Base-by-base conservation (phyloP, 1,140 invertebrate species). In the Drosophila sulfurigaster region DNA sequence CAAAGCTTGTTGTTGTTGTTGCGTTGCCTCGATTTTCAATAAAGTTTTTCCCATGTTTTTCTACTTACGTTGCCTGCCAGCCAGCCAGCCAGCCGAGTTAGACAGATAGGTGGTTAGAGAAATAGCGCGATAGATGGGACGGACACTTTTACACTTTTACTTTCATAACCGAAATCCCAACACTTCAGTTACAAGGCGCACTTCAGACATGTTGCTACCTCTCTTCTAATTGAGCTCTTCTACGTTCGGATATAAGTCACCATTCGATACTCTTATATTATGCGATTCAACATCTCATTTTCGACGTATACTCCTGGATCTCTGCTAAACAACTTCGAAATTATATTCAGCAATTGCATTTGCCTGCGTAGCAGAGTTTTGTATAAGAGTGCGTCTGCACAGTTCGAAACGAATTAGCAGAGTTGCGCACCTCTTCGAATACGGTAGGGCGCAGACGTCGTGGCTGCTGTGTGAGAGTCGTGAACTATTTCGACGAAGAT, bases 101-200 rank as follows among this genome's bases (percentile, higher is more conserved):
- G 8, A 15, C 0, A n/a, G 5, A 35, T 32, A 56, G 30, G 30
- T 6, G 13, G 30, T 13, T 32, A 57, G 54, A 43, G 15, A 11
- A 15, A 41, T 57, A 25, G 16, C 15, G n/a, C 25, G 49, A 11
- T 25, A 28, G 48, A 25, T 0, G 32, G 52, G 56, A 45, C 13
- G 20, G 32, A 11, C 7, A 28, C 45, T 13, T 41, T 57, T 28
- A 70, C 71, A 82, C 83, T 87, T 80, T 87, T 83, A 87, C 83
- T 87, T 87, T 87, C 77, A 78, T 88, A 80, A 78, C 74, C 85
- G 79, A 87, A 86, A 87, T 75, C 59, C 68, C 49, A 66, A 25
- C 71, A 78, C 79, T 81, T 76, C 38, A 71, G 38, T 20, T 35
- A 28, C 7, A 20, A 28, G 38, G 6, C 15, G 6, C 15, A 49